Evolutionary conservation across 2,113 vertebrate genomes (phyloP).

Genomic region (Rhinoptilus africanus): DNA sequence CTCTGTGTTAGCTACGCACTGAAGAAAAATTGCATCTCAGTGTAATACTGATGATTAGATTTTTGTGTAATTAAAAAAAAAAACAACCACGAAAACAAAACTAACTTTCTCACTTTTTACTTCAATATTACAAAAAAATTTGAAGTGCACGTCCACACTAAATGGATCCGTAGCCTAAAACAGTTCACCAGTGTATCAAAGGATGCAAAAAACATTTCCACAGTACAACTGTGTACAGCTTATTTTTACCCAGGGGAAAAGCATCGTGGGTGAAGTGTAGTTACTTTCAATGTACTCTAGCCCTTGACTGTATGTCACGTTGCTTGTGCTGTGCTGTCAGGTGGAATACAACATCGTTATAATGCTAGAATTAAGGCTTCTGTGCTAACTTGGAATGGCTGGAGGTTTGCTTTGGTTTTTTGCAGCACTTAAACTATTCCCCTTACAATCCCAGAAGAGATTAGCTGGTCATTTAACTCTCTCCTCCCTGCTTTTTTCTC

Average conservation of each 20-base stretch:
- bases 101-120: not conserved
- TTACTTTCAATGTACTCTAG: not conserved
- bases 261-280: not conserved
- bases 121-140: not conserved
- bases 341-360: not conserved
- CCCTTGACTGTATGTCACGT: not conserved
- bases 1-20: not conserved
- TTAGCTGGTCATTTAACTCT: not conserved
- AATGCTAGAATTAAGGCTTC: not conserved
- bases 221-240: not conserved
- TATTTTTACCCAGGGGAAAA: not conserved
- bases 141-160: not conserved
- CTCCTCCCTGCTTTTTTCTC: not conserved
- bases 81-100: not conserved
- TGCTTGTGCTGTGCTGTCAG: constrained; percentile 1
- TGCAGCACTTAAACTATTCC: not conserved
- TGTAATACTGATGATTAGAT: not conserved
- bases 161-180: not conserved
- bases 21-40: not conserved
- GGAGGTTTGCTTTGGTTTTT: not conserved
- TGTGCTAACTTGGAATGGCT: not conserved
- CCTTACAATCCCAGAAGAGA: not conserved
- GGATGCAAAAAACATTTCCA: not conserved
- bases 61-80: not conserved
- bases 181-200: not conserved